Base-by-base conservation (phyloP, 2,113 vertebrate species). In the Trichomycterus rosablanca region DNA sequence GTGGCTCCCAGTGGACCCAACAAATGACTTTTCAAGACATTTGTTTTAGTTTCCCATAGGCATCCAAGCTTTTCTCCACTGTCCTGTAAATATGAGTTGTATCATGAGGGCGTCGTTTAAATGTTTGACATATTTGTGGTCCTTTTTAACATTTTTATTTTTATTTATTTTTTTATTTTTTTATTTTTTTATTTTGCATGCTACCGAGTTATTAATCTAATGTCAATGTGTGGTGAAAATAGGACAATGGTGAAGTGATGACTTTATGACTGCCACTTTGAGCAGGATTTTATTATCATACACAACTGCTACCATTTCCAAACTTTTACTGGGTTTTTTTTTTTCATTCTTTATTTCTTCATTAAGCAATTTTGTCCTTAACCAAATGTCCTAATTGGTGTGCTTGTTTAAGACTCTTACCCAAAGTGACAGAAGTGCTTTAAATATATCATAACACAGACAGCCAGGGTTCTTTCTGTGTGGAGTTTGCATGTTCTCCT, bases 201-300 rank as follows among this genome's bases (percentile, higher is more conserved):
- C 18, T 50, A 16, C 18, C 24, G 7, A 12, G 43, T n/a, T n/a
- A n/a, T n/a, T n/a, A n/a, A n/a, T n/a, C n/a, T n/a, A n/a, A n/a
- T n/a, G n/a, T n/a, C n/a, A n/a, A n/a, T 26, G 20, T 35, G 37
- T 44, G 9, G 15, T 62, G 24, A 55, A 45, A 46, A 59, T 46
- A 18, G 49, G 44, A 23, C 28, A n/a, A n/a, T n/a, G n/a, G n/a
- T n/a, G n/a, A 12, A 26, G 9, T 58, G 23, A 61, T 56, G 51
- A 58, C 20, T 62, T 65, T 60, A 69, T 52, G 42, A 62, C 16
- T 28, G 34, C 37, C 11, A 26, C 43, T 32, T 32, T 50, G 48
- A 30, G 50, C n/a, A 51, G 10, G 45, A 58, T 37, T 61, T 66
- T 54, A 52, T 14, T 42, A 37, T 49, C 30, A 49, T 37, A 59